These are phyloP conservation scores for Catocala sponsa DNA, from an alignment of 2,888 invertebrate genomes.

Conservation along the genomic window DNA sequence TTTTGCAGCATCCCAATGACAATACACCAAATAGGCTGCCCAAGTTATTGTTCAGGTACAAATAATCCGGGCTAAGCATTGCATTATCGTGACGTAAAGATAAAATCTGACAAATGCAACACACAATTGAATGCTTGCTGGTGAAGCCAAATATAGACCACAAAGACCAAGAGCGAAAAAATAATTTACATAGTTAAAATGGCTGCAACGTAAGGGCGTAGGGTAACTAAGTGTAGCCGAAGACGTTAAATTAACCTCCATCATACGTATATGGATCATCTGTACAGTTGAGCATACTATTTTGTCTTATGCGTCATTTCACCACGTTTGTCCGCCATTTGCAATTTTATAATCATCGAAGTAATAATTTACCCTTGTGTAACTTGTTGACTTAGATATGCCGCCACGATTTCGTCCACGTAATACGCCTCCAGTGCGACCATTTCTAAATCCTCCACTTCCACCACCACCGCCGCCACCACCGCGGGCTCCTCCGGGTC, in stretches of 20 bases:
- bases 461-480: conserved; percentile 73
- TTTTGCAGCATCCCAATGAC: conserved; percentile 31
- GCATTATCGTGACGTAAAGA: conserved; percentile 18
- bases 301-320: conserved; percentile 71
- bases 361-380: conserved; percentile 90
- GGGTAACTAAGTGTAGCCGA: conserved; percentile 28
- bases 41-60: conserved; percentile 20
- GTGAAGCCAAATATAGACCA: conserved; percentile 40
- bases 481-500: conserved; percentile 76
- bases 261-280: conserved; percentile 31
- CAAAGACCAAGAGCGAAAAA: conserved; percentile 36
- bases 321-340: conserved; percentile 82
- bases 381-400: conserved; percentile 89
- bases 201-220: conserved; percentile 37
- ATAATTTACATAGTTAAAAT: conserved; percentile 24
- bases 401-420: conserved; percentile 93
- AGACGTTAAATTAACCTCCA: conserved; percentile 4
- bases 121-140: conserved; percentile 20
- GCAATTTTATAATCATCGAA: conserved; percentile 76
- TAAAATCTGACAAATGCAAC: conserved; percentile 29
- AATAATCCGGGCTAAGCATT: conserved; percentile 24
- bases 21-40: conserved; percentile 30
- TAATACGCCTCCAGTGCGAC: conserved; percentile 88
- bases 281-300: conserved; percentile 25
- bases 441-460: conserved; percentile 83